A percentile compares a stretch with the other conserved stretches of the same genome.
Evolutionary conservation across 1,140 invertebrate genomes (phyloP).

Genomic region (Mya arenaria): DNA sequence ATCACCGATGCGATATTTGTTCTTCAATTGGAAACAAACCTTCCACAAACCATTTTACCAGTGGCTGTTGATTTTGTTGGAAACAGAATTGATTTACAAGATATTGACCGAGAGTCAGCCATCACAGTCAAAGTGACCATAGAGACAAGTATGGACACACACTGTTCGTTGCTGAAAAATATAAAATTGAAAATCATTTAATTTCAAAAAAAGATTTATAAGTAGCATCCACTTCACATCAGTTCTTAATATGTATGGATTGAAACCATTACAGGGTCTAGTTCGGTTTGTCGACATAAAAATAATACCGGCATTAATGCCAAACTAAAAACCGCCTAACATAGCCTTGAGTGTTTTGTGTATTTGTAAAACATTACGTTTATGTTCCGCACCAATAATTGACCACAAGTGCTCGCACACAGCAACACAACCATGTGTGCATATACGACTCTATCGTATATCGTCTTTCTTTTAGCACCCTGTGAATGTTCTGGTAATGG

Average conservation of each 20-base stretch:
- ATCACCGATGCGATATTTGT: not conserved
- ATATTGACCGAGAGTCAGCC: not conserved
- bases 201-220: not conserved
- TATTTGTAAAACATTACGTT: no score
- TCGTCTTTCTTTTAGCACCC: not conserved
- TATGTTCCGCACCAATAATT: no score
- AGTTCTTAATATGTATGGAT: no score
- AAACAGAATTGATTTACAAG: not conserved
- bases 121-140: not conserved
- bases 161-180: not conserved
- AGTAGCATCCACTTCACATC: no score
- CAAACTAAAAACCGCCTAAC: no score
- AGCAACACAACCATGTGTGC: no score
- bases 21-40: not conserved
- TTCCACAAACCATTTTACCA: not conserved
- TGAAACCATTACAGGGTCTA: no score
- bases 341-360: no score
- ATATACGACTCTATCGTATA: no score
- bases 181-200: not conserved
- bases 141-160: not conserved
- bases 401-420: no score
- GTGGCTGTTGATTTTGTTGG: slow-evolving; percentile 15
- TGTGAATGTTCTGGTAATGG: slow-evolving; percentile 17
- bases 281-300: no score
- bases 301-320: no score